These are phyloP conservation scores for Cerceris ruficornis DNA, from an alignment of 2,888 invertebrate genomes.

Conservation along the genomic window DNA sequence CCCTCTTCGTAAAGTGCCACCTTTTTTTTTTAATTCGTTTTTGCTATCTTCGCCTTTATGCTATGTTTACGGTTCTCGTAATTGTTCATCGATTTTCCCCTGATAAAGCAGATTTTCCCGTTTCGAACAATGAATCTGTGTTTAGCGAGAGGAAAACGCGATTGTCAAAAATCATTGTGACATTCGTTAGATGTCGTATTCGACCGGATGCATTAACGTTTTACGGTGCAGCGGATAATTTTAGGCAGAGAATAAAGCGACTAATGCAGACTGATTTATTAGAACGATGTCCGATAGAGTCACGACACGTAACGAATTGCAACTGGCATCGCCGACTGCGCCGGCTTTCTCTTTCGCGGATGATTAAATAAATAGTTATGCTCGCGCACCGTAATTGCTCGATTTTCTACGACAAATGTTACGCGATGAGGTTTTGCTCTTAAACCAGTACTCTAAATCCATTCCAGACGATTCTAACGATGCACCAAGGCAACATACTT, in stretches of 20 bases:
- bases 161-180: too few species aligned
- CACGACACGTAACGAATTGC: slow-evolving; percentile 26
- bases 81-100: too few species aligned
- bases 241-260: background rate
- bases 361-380: slow-evolving; percentile 49
- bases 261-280: background rate
- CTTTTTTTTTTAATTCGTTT: slow-evolving; percentile 18
- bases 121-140: too few species aligned
- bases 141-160: too few species aligned
- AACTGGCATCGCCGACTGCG: slow-evolving; percentile 20
- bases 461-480: too few species aligned
- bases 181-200: too few species aligned
- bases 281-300: slow-evolving; percentile 33
- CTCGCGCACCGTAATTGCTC: slow-evolving; percentile 31
- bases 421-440: background rate
- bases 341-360: slow-evolving; percentile 40
- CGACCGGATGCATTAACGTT: background rate
- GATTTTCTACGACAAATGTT: slow-evolving; percentile 8
- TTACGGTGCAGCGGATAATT: background rate
- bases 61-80: too few species aligned
- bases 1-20: background rate
- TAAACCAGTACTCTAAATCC: too few species aligned
- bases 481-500: too few species aligned
- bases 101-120: too few species aligned
- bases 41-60: background rate